These are phyloP conservation scores for Rhinogobio ventralis DNA, from an alignment of 2,797 vertebrate species.

Conservation along the genomic window DNA sequence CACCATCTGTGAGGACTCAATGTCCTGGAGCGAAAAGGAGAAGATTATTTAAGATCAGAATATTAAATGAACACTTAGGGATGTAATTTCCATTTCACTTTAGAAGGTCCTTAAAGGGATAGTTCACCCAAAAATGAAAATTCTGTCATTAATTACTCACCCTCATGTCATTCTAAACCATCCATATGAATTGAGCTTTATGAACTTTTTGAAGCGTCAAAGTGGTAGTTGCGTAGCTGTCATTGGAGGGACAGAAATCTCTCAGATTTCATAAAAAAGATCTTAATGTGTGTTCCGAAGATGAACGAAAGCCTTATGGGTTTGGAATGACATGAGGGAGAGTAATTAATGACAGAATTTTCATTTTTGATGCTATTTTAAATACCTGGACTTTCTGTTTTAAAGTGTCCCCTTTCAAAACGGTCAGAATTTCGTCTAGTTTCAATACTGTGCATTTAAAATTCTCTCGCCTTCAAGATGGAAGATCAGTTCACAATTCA, in stretches of 20 bases:
- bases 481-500: neutral
- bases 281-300: no score
- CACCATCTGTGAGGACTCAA: constrained; percentile 43
- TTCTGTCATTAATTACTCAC: neutral
- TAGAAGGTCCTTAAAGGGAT: neutral
- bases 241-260: no score
- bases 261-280: no score
- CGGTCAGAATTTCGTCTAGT: neutral
- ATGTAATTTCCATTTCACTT: neutral
- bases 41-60: constrained; percentile 30
- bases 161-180: neutral
- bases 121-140: neutral
- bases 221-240: no score
- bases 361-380: neutral
- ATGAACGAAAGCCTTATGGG: neutral
- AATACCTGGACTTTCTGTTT: neutral
- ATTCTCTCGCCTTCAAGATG: neutral
- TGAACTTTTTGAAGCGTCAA: no score
- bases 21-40: constrained; percentile 29
- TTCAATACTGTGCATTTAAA: neutral
- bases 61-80: neutral
- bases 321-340: neutral
- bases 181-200: no score
- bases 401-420: neutral
- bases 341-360: neutral